Evolutionary conservation across 92 coral and sea anemone species (phyloP), one percentile per base, ranked within the genome.

Genomic region (Phymanthus crucifer): DNA sequence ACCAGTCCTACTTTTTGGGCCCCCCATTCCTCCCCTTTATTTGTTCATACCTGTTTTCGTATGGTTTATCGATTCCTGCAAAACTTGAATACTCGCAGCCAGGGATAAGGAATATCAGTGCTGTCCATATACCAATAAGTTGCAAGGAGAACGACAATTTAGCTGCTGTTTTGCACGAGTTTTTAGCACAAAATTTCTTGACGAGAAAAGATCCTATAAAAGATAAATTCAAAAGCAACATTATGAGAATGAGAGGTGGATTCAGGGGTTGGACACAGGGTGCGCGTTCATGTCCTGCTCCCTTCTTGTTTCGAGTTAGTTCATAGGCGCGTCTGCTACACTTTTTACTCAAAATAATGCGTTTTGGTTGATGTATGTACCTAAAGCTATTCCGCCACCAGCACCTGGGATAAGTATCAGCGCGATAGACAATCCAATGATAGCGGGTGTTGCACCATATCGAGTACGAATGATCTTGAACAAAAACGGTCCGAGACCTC

Each of bases 361-460:
- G 14, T 10, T 14, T 43, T 10, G 45, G 7, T 50, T 18, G 23
- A 54, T 54, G 10, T 2, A 5, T 54, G 40, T 65, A 82, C 85
- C 85, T 58, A 82, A 29, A 23, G 85, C 48, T 73, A 82, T 88
- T 43, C 91, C 91, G 72, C 91, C 91, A 11, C 88, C 91, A 35
- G 88, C 87, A 31, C 91, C 91, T 6, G 91, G 91, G 35, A 88
- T 88, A 32, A 88, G 76, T 26, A 88, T 83, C 36, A 88, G 75
- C 21, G 85, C 91, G n/a, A 86, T 85, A 27, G 87, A 82, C 71
- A 88, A 40, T 67, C 91, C 91, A 12, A 86, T 83, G 64, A 79
- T 79, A 0, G 87, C 80, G 40, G 88, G 67, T 12, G 81, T 37
- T 23, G 85, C 91, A 2, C 91, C 91, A 66, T 83, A 88, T 68